phyloP scores from a whole-genome alignment of 1,140 invertebrate genomes.

The Coelopa frigida region DNA sequence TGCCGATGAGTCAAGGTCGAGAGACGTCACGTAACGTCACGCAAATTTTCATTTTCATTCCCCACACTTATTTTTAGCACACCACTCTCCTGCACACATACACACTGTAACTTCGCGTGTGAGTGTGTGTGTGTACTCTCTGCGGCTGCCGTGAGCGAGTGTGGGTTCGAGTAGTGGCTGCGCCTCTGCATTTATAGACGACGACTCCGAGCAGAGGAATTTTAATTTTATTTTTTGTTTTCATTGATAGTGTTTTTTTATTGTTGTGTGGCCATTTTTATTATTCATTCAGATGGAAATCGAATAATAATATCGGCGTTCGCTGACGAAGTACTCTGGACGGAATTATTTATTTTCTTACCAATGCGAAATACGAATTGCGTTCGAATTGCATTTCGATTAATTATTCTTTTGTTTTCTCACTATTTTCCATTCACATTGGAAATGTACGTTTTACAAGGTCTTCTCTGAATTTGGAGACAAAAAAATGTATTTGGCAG shows the following conservation, averaged over 20 bases:
- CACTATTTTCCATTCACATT: no score
- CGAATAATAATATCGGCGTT: not conserved
- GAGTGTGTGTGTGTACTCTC: not conserved
- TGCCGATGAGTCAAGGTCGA: conserved; percentile 45
- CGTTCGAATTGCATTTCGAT: no score
- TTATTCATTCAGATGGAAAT: not conserved
- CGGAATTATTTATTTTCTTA: no score
- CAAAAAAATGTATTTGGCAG: no score
- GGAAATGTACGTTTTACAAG: no score
- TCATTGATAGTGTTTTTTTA: not conserved
- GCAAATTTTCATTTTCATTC: conserved; percentile 45
- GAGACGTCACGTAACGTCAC: conserved; percentile 35
- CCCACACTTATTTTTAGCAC: conserved; percentile 8
- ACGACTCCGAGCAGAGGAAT: not conserved
- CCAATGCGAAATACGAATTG: not conserved
- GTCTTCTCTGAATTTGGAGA: no score
- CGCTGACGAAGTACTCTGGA: no score
- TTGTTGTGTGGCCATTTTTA: not conserved
- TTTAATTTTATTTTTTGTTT: not conserved
- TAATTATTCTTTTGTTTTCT: no score
- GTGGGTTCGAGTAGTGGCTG: conserved; percentile 1
- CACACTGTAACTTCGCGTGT: not conserved
- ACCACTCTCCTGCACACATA: not conserved
- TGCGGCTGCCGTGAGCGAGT: not conserved
- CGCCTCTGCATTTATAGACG: not conserved